A percentile compares a stretch with the other conserved stretches of the same genome.
phyloP scores from a whole-genome alignment of 1,140 invertebrate species.

The Brachionus manjavacas region DNA sequence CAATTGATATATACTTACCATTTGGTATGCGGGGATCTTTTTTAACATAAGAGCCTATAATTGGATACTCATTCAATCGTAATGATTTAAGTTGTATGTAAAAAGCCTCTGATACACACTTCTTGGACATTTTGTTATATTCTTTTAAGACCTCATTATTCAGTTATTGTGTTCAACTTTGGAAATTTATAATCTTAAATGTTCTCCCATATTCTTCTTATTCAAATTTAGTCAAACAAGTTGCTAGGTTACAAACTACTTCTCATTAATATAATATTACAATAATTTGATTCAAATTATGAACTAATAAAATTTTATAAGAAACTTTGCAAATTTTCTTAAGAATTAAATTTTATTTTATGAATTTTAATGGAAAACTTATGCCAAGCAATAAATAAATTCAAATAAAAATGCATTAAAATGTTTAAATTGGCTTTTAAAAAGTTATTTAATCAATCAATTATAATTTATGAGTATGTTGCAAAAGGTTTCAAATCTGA shows the following conservation, averaged over 20 bases:
- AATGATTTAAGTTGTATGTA: not conserved
- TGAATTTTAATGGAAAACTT: not conserved
- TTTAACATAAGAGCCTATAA: not conserved
- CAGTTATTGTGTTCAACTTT: not conserved
- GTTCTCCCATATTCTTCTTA: not conserved
- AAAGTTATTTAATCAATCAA: too few relatives aligned
- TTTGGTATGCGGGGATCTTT: not conserved
- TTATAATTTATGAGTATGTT: too few relatives aligned
- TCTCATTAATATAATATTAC: not conserved
- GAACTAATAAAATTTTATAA: not conserved
- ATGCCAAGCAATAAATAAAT: too few relatives aligned
- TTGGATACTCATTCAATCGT: constrained; percentile 2
- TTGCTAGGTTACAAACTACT: not conserved
- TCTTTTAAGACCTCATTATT: not conserved
- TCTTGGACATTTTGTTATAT: not conserved
- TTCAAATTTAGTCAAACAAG: not conserved
- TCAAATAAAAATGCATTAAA: too few relatives aligned
- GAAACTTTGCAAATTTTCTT: not conserved
- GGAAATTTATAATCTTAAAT: not conserved
- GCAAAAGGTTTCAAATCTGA: too few relatives aligned
- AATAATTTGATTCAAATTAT: not conserved
- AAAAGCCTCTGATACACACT: not conserved
- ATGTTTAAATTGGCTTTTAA: too few relatives aligned
- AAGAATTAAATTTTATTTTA: not conserved
- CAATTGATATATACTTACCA: not conserved